phyloP scores from a whole-genome alignment of 2,113 vertebrate genomes.

The Cettia cetti region DNA sequence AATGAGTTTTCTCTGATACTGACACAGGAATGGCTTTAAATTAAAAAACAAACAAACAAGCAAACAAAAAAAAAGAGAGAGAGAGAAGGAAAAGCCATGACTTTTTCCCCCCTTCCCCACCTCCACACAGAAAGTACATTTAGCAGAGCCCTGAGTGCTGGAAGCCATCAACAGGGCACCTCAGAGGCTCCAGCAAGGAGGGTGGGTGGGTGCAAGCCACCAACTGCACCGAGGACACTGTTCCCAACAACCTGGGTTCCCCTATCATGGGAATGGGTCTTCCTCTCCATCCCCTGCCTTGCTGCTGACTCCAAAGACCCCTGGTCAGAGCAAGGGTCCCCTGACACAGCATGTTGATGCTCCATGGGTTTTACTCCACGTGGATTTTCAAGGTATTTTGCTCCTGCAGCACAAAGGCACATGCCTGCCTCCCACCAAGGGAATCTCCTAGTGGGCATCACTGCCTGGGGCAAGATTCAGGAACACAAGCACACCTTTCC shows the following conservation, averaged over 20 bases:
- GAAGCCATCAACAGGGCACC: background rate
- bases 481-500: background rate
- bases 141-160: background rate
- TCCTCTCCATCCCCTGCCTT: background rate
- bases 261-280: fast-evolving
- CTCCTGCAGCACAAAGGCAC: background rate
- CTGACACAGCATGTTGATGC: fast-evolving
- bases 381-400: background rate
- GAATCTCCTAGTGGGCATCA: background rate
- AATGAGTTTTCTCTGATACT: background rate
- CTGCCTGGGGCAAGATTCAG: fast-evolving
- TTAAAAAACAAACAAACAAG: background rate
- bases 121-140: background rate
- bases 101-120: background rate
- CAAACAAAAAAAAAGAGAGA: background rate
- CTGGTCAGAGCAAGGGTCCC: background rate
- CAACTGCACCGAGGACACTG: fast-evolving
- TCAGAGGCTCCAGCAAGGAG: background rate
- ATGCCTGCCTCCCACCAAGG: fast-evolving
- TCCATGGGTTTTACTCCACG: background rate
- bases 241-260: fast-evolving
- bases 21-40: background rate
- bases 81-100: background rate
- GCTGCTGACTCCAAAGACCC: background rate
- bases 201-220: background rate